These are phyloP conservation scores for Diabrotica virgifera DNA, from an alignment of 1,140 invertebrate species.

Conservation along the genomic window DNA sequence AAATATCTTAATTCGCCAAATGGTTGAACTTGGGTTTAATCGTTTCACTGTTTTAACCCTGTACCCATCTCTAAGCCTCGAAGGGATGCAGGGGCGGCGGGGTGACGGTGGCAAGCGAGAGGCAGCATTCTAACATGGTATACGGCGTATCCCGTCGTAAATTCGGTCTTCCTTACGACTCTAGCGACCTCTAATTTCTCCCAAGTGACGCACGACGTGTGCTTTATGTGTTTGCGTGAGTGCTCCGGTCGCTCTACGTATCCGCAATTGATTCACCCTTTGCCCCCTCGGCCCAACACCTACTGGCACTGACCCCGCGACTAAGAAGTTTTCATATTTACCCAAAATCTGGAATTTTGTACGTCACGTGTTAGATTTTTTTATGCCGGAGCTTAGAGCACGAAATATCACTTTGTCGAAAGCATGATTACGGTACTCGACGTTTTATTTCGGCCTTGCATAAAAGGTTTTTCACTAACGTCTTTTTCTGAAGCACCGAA, in stretches of 20 bases:
- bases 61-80: not conserved
- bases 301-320: constrained; percentile 6
- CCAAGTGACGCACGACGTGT: constrained; percentile 43
- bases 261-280: constrained; percentile 40
- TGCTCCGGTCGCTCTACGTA: constrained; percentile 36
- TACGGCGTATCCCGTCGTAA: constrained; percentile 38
- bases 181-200: constrained; percentile 43
- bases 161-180: constrained; percentile 44
- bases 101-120: constrained; percentile 30
- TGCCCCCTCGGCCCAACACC: constrained; percentile 10
- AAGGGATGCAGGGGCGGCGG: not conserved
- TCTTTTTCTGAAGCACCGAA: too few species aligned
- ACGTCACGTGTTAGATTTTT: not conserved
- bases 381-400: not conserved
- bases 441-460: not conserved
- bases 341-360: not conserved
- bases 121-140: constrained; percentile 34
- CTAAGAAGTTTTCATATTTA: not conserved
- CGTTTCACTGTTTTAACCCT: not conserved
- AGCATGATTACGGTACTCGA: not conserved
- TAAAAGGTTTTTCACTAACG: too few species aligned
- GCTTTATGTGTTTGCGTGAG: constrained; percentile 45
- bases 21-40: not conserved
- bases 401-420: not conserved
- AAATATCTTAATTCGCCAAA: too few species aligned